Conservation (phyloP, 2,797 vertebrate genomes). For the Pteropus rufus region DNA sequence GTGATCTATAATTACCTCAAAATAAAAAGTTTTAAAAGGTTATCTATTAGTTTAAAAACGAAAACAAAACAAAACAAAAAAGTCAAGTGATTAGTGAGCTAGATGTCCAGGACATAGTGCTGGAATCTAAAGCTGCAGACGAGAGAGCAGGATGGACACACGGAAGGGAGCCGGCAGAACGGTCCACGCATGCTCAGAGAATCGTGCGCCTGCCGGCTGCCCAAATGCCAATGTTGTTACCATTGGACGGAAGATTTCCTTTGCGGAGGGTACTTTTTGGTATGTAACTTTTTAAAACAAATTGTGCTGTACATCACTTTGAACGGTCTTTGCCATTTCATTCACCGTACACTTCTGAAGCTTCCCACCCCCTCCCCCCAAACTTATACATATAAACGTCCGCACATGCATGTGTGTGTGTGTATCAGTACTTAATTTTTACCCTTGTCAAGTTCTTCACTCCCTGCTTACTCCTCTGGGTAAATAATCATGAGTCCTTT, state of each 20-base stretch:
- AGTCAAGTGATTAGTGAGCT: background rate
- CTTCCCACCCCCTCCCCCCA: background rate
- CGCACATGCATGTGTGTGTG: too few species aligned
- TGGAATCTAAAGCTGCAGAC: background rate
- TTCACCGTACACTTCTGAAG: background rate
- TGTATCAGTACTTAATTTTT: background rate
- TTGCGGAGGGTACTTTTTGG: background rate
- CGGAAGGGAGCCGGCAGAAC: accelerated
- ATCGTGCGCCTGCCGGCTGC: accelerated
- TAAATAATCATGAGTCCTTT: background rate
- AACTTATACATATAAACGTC: background rate
- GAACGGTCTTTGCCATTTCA: background rate
- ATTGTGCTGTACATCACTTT: background rate
- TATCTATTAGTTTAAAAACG: background rate
- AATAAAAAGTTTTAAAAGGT: background rate
- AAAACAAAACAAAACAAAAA: background rate
- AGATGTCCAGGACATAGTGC: accelerated
- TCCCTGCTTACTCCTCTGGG: background rate
- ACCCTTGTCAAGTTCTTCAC: background rate
- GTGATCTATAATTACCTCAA: background rate
- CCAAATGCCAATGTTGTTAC: too few species aligned
- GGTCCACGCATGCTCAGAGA: background rate
- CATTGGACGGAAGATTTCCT: too few species aligned
- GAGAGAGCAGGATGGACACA: background rate
- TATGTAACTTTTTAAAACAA: background rate